Evolutionary conservation across 2,113 vertebrate species (phyloP).

Genomic region (Neotragus moschatus): DNA sequence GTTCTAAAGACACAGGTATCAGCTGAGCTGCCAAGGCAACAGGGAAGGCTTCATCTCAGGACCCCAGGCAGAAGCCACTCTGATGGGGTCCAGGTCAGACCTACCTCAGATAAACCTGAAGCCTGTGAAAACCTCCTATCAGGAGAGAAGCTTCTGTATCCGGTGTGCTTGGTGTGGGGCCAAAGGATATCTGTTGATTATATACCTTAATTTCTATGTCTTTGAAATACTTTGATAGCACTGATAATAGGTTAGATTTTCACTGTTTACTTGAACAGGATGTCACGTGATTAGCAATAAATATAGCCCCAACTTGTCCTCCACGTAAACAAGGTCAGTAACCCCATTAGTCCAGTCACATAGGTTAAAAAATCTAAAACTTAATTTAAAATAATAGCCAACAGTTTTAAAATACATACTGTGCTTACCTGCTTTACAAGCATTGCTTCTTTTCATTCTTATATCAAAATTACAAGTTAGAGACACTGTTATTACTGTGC

Average conservation of each 20-base stretch:
- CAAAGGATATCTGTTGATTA: background rate
- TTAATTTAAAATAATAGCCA: background rate
- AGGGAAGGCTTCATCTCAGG: background rate
- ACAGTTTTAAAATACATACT: background rate
- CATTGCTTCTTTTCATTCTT: background rate
- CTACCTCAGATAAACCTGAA: background rate
- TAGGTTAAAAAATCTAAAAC: background rate
- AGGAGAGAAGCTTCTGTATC: background rate
- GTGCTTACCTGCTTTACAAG: background rate
- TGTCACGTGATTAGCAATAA: conserved; percentile 1
- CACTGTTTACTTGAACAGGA: background rate
- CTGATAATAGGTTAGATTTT: background rate
- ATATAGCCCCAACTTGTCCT: background rate
- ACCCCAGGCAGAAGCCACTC: background rate
- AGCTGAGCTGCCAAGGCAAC: background rate
- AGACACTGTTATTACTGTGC: background rate
- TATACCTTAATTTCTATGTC: background rate
- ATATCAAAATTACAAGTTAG: background rate
- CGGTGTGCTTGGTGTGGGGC: rapidly evolving
- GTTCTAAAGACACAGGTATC: background rate
- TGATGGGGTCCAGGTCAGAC: background rate
- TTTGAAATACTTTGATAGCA: background rate
- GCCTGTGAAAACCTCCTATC: background rate
- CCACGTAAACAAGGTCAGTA: background rate
- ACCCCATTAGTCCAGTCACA: background rate